These are phyloP conservation scores for Silurus asotus DNA, from an alignment of 2,113 vertebrate species.

Conservation along the genomic window DNA sequence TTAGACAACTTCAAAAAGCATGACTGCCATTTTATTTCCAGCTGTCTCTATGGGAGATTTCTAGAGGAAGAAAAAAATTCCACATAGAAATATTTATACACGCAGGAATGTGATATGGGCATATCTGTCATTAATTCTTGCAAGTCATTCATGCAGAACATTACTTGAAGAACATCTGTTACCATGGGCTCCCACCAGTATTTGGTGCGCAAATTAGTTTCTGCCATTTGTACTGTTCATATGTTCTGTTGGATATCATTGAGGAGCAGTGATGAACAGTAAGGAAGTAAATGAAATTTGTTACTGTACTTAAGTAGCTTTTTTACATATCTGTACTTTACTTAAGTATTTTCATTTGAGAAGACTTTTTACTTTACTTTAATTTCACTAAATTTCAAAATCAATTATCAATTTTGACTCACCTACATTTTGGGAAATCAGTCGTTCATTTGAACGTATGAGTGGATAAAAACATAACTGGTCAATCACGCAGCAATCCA, in stretches of 20 bases:
- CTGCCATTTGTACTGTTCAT: background rate
- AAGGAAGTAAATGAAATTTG: too few species aligned
- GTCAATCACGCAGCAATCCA: too few species aligned
- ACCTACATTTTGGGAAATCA: too few species aligned
- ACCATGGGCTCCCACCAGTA: background rate
- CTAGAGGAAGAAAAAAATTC: background rate
- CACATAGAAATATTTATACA: background rate
- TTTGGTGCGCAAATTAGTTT: background rate
- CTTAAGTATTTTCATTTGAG: too few species aligned
- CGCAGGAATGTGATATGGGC: background rate
- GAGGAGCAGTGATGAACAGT: background rate
- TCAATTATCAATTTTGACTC: too few species aligned
- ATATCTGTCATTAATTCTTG: background rate
- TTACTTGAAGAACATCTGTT: background rate
- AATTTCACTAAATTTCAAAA: too few species aligned
- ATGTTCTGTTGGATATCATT: background rate
- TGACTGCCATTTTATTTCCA: background rate
- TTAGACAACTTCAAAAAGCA: conserved; percentile 2
- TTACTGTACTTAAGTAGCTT: too few species aligned
- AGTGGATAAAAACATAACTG: too few species aligned
- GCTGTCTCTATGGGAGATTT: background rate
- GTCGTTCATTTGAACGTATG: too few species aligned
- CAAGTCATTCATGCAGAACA: background rate
- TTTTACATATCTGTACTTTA: too few species aligned
- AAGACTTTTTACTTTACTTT: too few species aligned